phyloP scores from a whole-genome alignment of 2,888 invertebrate genomes.

The Petrolisthes manimaculis region DNA sequence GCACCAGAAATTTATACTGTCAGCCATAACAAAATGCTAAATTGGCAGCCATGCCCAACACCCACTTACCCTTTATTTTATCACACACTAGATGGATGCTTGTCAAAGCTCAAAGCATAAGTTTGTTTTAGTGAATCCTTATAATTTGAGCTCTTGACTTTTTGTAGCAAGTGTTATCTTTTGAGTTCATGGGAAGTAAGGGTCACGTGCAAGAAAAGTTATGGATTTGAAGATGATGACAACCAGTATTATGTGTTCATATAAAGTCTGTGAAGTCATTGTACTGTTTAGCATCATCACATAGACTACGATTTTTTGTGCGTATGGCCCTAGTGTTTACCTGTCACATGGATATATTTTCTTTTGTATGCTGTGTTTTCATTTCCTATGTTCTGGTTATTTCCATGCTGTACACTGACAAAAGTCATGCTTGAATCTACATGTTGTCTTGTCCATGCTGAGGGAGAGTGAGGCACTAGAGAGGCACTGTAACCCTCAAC shows the following conservation, averaged over 20 bases:
- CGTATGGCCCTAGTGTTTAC: not conserved
- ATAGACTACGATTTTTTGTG: conserved; percentile 21
- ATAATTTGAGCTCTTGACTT: conserved; percentile 6
- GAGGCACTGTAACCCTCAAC: conserved; percentile 3
- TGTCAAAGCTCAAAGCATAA: not conserved
- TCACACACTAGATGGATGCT: conserved; percentile 46
- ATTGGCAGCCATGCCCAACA: not conserved
- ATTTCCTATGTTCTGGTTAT: not conserved
- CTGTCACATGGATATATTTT: conserved; percentile 19
- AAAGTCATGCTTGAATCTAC: conserved; percentile 39
- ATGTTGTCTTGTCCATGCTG: conserved; percentile 50
- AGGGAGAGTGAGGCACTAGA: conserved; percentile 25
- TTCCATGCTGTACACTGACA: conserved; percentile 29
- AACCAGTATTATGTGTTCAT: too few species aligned
- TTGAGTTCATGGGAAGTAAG: conserved; percentile 4
- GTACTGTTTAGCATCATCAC: conserved; percentile 11
- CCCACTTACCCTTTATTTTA: conserved; percentile 29
- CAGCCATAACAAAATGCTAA: too few species aligned
- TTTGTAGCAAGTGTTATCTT: not conserved
- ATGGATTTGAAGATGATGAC: too few species aligned
- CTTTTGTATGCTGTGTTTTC: conserved; percentile 24
- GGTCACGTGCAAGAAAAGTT: not conserved
- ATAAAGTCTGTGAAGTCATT: too few species aligned
- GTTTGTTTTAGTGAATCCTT: conserved; percentile 16
- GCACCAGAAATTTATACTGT: too few species aligned